Conservation (phyloP, 2,888 invertebrate genomes). For the Nomada ruficornis region DNA sequence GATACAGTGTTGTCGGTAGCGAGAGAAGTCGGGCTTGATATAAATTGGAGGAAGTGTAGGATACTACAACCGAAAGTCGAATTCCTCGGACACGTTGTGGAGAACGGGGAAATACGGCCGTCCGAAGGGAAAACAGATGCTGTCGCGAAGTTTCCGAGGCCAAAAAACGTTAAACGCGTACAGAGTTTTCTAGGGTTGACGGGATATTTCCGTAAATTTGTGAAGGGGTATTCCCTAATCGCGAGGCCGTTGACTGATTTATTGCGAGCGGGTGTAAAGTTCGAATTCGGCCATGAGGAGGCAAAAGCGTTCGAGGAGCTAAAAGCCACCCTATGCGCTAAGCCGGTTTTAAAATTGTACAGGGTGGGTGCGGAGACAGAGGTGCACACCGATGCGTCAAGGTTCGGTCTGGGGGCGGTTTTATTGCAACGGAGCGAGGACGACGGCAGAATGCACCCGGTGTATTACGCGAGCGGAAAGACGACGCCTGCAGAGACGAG, state of each 20-base stretch:
- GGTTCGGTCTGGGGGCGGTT: no score
- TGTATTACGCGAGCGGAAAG: no score
- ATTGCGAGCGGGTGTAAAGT: not conserved
- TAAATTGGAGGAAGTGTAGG: constrained; percentile 24
- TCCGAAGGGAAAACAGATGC: constrained; percentile 3
- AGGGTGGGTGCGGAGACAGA: no score
- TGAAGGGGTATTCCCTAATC: not conserved
- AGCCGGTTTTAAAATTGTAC: no score
- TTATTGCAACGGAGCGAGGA: no score
- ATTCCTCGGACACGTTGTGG: constrained; percentile 2
- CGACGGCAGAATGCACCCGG: no score
- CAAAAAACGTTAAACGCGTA: not conserved
- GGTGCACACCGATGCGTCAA: no score
- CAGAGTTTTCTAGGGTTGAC: constrained; percentile 10
- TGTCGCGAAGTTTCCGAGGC: not conserved
- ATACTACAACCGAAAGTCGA: not conserved
- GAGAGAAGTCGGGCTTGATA: not conserved
- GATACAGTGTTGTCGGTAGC: not conserved
- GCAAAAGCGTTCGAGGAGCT: not conserved
- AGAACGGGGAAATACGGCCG: constrained; percentile 7
- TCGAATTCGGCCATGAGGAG: not conserved
- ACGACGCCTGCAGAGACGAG: no score
- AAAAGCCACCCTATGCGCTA: not conserved
- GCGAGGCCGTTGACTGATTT: constrained; percentile 14
- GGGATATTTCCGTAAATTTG: constrained; percentile 29